Conservation (phyloP, 2,113 vertebrate genomes). For the Dasyurus viverrinus region DNA sequence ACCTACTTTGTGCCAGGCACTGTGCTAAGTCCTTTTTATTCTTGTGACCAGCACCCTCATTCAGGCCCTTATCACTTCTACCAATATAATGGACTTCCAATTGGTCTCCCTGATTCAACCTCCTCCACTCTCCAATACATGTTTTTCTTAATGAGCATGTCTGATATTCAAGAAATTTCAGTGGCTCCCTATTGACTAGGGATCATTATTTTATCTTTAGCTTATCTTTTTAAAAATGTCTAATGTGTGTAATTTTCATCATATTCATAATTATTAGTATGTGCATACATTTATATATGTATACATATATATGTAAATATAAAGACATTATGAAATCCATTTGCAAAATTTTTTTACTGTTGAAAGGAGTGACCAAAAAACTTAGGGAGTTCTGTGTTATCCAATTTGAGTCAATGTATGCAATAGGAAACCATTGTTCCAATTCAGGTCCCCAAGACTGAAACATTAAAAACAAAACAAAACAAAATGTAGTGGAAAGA, state of each 20-base stretch:
- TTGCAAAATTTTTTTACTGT: background rate
- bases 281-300: too few relatives aligned
- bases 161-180: background rate
- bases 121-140: background rate
- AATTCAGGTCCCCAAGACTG: background rate
- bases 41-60: background rate
- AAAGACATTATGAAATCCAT: background rate
- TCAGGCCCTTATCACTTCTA: background rate
- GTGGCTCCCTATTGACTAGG: background rate
- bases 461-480: conserved; percentile 3
- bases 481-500: background rate
- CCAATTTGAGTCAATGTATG: background rate
- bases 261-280: background rate
- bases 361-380: too few relatives aligned
- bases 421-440: conserved; percentile 10
- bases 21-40: background rate
- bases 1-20: background rate
- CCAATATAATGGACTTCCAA: background rate
- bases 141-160: background rate
- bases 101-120: background rate
- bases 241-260: background rate
- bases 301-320: background rate
- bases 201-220: background rate
- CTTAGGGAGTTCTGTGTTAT: too few relatives aligned
- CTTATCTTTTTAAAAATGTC: background rate